These are phyloP conservation scores for Pachyseris speciosa DNA, from an alignment of 64 coral and sea anemone species.

Conservation along the genomic window DNA sequence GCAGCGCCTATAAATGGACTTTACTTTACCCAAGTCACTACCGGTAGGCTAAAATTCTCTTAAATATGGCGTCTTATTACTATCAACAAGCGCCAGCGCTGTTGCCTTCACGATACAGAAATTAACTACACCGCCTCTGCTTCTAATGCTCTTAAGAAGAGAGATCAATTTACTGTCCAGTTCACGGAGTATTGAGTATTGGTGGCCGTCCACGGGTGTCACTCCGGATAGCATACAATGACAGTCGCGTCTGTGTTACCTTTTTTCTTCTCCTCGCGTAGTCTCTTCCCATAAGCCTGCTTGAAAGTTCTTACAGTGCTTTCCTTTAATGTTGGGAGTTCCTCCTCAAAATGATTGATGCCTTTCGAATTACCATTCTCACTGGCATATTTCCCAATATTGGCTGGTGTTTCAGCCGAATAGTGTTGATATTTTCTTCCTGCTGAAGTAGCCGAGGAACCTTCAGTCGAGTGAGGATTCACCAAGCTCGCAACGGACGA, in stretches of 20 bases:
- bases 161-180: constrained; percentile 33
- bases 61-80: constrained; percentile 21
- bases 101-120: constrained; percentile 27
- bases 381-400: constrained; percentile 76
- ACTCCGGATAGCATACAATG: not conserved
- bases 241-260: not conserved
- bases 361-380: constrained; percentile 65
- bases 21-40: constrained; percentile 11
- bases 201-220: constrained; percentile 34
- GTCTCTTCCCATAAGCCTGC: constrained; percentile 53
- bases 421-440: constrained; percentile 49
- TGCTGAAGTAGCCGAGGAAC: constrained; percentile 31
- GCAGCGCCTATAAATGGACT: constrained; percentile 48
- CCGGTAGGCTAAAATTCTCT: constrained; percentile 6
- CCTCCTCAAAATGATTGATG: constrained; percentile 57
- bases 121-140: constrained; percentile 21
- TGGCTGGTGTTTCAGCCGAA: constrained; percentile 54
- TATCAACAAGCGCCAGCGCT: constrained; percentile 19
- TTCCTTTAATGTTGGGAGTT: constrained; percentile 55
- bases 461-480: constrained; percentile 33
- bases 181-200: constrained; percentile 40
- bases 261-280: constrained; percentile 33
- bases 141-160: constrained; percentile 42
- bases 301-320: constrained; percentile 53
- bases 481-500: constrained; percentile 29